phyloP scores from a whole-genome alignment of 1,140 invertebrate species.

The Euura lappo region DNA sequence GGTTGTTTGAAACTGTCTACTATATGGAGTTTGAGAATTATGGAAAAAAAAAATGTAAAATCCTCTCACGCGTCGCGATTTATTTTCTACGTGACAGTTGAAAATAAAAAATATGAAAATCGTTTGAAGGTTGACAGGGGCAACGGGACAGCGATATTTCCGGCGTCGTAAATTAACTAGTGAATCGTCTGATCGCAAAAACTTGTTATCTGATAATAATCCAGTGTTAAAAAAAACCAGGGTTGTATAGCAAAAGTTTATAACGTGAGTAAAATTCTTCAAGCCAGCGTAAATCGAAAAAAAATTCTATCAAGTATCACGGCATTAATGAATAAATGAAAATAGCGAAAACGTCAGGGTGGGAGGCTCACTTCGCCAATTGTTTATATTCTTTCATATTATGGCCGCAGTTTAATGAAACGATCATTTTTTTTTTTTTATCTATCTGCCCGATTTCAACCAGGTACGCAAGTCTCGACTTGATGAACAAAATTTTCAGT shows the following conservation, averaged over 20 bases:
- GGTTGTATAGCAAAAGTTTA: too few relatives aligned
- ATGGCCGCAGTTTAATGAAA: slow-evolving; percentile 17
- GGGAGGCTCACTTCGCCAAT: neutral
- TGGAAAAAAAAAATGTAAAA: too few relatives aligned
- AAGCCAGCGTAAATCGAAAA: too few relatives aligned
- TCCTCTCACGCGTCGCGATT: too few relatives aligned
- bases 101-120: neutral
- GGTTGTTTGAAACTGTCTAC: too few relatives aligned
- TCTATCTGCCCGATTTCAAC: slow-evolving; percentile 30
- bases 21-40: too few relatives aligned
- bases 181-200: neutral
- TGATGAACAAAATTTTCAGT: slow-evolving; percentile 47
- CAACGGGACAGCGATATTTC: slow-evolving; percentile 9
- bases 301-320: too few relatives aligned
- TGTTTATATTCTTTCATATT: slow-evolving; percentile 7
- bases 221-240: neutral
- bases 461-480: slow-evolving; percentile 39
- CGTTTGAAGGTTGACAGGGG: neutral
- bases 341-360: too few relatives aligned
- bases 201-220: too few relatives aligned
- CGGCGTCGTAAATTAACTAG: slow-evolving; percentile 8
- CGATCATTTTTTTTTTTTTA: slow-evolving; percentile 28
- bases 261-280: too few relatives aligned
- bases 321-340: neutral
- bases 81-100: neutral